phyloP scores from a whole-genome alignment of 2,113 vertebrate species.

The Numenius arquata region DNA sequence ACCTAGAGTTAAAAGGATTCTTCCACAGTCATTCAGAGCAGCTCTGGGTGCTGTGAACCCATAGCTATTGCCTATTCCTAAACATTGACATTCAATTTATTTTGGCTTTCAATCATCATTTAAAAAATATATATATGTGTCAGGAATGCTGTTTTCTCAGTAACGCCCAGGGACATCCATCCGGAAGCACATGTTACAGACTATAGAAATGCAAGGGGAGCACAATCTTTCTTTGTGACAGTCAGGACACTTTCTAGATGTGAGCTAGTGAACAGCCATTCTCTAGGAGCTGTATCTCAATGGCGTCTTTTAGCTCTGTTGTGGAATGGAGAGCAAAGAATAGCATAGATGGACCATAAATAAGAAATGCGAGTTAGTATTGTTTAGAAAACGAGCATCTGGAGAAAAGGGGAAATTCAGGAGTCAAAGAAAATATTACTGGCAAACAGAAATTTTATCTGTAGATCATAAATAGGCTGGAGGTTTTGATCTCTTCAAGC shows the following conservation, averaged over 20 bases:
- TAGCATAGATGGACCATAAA: neutral
- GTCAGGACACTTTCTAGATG: neutral
- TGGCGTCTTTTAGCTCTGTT: neutral
- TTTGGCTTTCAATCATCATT: conserved; percentile 47
- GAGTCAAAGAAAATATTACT: neutral
- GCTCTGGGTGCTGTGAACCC: neutral
- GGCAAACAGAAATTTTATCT: conserved; percentile 8
- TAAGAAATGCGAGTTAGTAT: neutral
- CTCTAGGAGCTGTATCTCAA: conserved; percentile 19
- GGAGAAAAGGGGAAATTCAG: neutral
- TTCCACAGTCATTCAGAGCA: neutral
- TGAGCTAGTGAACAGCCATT: neutral
- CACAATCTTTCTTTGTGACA: conserved; percentile 3
- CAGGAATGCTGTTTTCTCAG: conserved; percentile 27
- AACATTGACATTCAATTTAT: conserved; percentile 40
- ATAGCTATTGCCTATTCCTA: neutral
- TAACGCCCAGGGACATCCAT: neutral
- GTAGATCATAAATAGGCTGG: neutral
- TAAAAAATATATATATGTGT: conserved; percentile 4
- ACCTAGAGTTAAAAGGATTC: neutral
- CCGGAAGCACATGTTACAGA: neutral
- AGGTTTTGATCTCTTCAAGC: neutral
- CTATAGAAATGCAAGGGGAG: neutral
- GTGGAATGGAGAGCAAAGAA: neutral
- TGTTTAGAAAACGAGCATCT: conserved; percentile 19